Evolutionary conservation across 2,797 vertebrate species (phyloP), one percentile per base, ranked within the genome.

Genomic region (Momotus momota): DNA sequence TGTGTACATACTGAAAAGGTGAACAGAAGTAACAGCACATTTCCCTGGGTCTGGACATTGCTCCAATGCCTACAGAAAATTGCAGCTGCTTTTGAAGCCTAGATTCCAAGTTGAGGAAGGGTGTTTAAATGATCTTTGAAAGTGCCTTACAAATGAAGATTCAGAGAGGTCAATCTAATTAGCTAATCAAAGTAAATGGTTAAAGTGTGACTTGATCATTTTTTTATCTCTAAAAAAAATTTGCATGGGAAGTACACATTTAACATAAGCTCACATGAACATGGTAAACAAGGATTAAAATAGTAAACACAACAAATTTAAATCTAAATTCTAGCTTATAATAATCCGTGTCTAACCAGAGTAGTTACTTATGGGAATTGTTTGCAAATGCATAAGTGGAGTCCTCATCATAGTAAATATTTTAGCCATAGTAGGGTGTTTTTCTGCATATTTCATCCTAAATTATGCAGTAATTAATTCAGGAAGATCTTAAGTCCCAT

Each of bases 391-490:
- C 23, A 5, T 65, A 67, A 90, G 20, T 58, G 33, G 38, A 88
- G 33, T 78, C 38, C 33, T 88, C 45, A 38, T 65, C 52, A 46
- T 18, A 87, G 41, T 26, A 93, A 95, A 55, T 69, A 67, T 86
- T 92, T 94, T 84, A 88, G 20, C 29, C 15, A 29, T 55, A 5
- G 20, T 81, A 69, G 19, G 58, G 3, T 38, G 14, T 54, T 81
- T 89, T 82, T 40, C 26, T 51, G 19, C 81, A 22, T 52, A 83
- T 86, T 91, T 83, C 22, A 71, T 87, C 70, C 17, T 72, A 86
- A 91, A 88, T 89, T 95, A 89, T 88, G 35, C 58, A 55, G 46
- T 67, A 86, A 88, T 96, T 93, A 94, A 93, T 96, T 93, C 74
- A 89, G 48, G 52, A 91, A 91, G 49, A 23, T 92, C 69, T 38